phyloP scores from a whole-genome alignment of 2,113 vertebrate species.

The Rhadina sibilatrix region DNA sequence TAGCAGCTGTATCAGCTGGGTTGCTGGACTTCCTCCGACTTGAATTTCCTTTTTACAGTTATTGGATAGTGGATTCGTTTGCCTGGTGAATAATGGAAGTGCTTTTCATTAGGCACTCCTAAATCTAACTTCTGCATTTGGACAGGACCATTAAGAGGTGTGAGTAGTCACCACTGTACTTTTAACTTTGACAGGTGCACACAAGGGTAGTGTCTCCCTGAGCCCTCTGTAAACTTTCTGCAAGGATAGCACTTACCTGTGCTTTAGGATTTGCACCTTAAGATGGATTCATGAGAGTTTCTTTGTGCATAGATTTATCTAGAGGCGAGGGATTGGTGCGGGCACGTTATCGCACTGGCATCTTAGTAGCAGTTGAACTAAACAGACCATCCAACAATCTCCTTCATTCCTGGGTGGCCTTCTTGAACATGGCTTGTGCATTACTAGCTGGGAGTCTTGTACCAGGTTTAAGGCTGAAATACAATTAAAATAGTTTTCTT shows the following conservation, averaged over 20 bases:
- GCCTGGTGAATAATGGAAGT: neutral
- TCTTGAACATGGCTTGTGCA: neutral
- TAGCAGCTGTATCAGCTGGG: neutral
- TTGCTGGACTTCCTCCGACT: neutral
- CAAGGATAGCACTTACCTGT: neutral
- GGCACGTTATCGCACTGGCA: neutral
- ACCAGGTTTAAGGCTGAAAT: neutral
- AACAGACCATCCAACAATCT: neutral
- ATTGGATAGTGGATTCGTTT: neutral
- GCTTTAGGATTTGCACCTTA: neutral
- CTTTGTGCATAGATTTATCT: neutral
- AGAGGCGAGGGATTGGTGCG: neutral
- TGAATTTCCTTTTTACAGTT: conserved; percentile 2
- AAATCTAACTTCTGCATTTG: neutral
- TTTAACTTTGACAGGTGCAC: neutral
- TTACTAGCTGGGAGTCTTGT: neutral
- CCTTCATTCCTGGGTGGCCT: neutral
- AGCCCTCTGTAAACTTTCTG: neutral
- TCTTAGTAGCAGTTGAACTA: neutral
- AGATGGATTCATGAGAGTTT: neutral
- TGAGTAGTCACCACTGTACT: neutral
- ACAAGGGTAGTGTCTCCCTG: neutral
- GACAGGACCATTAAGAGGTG: neutral
- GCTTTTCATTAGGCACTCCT: neutral
- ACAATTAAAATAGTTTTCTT: neutral